A percentile compares a stretch with the other conserved stretches of the same genome.
Conservation (phyloP, 1,140 invertebrate genomes). For the Dufourea novaeangliae region DNA sequence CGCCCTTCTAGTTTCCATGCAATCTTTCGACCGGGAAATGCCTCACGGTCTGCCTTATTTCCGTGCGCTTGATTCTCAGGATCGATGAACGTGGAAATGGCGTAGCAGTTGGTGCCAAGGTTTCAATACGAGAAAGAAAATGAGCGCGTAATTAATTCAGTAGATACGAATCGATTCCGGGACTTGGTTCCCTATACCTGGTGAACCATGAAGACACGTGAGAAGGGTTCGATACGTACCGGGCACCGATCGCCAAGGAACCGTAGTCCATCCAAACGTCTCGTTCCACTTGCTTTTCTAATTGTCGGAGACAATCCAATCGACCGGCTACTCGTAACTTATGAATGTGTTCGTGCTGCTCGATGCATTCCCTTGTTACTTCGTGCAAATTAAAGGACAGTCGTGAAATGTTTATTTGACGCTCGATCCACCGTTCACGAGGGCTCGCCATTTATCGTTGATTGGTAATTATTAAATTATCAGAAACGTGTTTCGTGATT, state of each 20-base stretch:
- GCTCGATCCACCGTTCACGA: not conserved
- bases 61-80: slow-evolving; percentile 55
- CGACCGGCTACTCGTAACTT: slow-evolving; percentile 54
- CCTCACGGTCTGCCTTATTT: slow-evolving; percentile 57
- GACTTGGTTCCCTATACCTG: slow-evolving; percentile 43
- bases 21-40: slow-evolving; percentile 53
- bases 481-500: no score
- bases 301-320: slow-evolving; percentile 59
- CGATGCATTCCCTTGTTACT: slow-evolving; percentile 2
- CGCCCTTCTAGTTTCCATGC: slow-evolving; percentile 43
- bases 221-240: slow-evolving; percentile 16
- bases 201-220: slow-evolving; percentile 49
- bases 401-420: not conserved
- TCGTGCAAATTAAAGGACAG: not conserved
- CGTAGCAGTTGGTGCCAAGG: slow-evolving; percentile 18
- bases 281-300: slow-evolving; percentile 48
- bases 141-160: slow-evolving; percentile 70
- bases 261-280: slow-evolving; percentile 16
- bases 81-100: slow-evolving; percentile 66
- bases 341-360: slow-evolving; percentile 58
- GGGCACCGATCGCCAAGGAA: slow-evolving; percentile 38
- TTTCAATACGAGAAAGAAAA: slow-evolving; percentile 66
- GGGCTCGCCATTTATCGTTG: no score
- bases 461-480: no score
- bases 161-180: slow-evolving; percentile 62